These are phyloP conservation scores for Boleophthalmus pectinirostris DNA, from an alignment of 2,113 vertebrate species.

Conservation along the genomic window DNA sequence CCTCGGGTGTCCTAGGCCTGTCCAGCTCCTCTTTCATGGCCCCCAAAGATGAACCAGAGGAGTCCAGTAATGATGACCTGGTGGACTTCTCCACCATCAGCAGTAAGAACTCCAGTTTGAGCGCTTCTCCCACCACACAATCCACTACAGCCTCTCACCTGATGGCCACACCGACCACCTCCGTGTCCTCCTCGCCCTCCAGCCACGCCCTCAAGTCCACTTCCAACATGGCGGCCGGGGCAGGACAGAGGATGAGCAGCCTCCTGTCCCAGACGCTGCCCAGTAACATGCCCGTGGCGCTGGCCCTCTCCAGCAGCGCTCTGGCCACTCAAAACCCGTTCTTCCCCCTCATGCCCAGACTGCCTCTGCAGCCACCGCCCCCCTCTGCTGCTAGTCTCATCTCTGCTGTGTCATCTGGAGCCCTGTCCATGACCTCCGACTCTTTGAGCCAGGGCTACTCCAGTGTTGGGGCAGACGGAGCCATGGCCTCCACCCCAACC, in stretches of 20 bases:
- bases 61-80: constrained; percentile 97
- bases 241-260: constrained; percentile 84
- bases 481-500: constrained; percentile 76
- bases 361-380: constrained; percentile 82
- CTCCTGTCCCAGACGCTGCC: constrained; percentile 91
- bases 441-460: constrained; percentile 81
- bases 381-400: constrained; percentile 80
- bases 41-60: constrained; percentile 93
- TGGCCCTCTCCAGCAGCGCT: constrained; percentile 85
- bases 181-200: constrained; percentile 76
- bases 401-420: constrained; percentile 76
- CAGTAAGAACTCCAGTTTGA: constrained; percentile 99
- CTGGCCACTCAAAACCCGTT: constrained; percentile 82
- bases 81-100: constrained; percentile 96
- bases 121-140: constrained; percentile 97
- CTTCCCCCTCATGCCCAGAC: constrained; percentile 88
- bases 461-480: constrained; percentile 73
- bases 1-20: constrained; percentile 86
- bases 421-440: constrained; percentile 78
- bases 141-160: constrained; percentile 83
- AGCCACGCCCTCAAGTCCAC: constrained; percentile 80
- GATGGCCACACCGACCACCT: constrained; percentile 74
- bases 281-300: constrained; percentile 89
- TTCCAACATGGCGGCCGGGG: constrained; percentile 73
- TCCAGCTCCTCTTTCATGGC: constrained; percentile 83